phyloP scores from a whole-genome alignment of 2,797 vertebrate species.

The Podargus strigoides region DNA sequence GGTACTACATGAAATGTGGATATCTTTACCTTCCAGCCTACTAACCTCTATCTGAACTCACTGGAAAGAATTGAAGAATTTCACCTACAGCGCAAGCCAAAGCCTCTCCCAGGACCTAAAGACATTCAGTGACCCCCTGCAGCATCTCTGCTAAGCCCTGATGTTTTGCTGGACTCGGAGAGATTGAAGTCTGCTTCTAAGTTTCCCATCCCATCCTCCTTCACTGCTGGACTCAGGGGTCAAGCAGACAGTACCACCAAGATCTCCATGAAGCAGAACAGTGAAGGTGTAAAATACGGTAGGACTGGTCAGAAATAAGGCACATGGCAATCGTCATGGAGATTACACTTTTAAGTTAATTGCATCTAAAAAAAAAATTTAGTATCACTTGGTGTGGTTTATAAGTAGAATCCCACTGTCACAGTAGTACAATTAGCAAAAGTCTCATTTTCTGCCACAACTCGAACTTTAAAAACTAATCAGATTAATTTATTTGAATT shows the following conservation, averaged over 20 bases:
- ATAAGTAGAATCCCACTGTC: not conserved
- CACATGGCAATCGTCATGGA: not conserved
- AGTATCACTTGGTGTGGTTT: not conserved
- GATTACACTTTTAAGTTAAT: not conserved
- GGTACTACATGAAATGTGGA: not conserved
- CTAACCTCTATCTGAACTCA: constrained; percentile 26
- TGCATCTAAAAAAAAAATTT: accelerated
- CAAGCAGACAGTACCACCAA: not conserved
- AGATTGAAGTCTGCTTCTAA: not conserved
- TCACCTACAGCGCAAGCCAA: not conserved
- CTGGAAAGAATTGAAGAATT: constrained; percentile 30
- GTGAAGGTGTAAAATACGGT: not conserved
- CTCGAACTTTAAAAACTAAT: not conserved
- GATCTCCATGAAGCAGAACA: not conserved
- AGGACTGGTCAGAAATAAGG: not conserved
- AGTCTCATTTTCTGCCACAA: not conserved
- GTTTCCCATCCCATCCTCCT: not conserved
- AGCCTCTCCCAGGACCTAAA: constrained; percentile 48
- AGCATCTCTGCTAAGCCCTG: constrained; percentile 22
- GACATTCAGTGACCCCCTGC: not conserved
- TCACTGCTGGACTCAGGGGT: not conserved
- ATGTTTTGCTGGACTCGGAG: not conserved
- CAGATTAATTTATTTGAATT: not conserved
- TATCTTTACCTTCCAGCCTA: not conserved
- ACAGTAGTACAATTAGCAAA: not conserved